Conservation (phyloP, 2,113 vertebrate species). For the Amphiprion percula region DNA sequence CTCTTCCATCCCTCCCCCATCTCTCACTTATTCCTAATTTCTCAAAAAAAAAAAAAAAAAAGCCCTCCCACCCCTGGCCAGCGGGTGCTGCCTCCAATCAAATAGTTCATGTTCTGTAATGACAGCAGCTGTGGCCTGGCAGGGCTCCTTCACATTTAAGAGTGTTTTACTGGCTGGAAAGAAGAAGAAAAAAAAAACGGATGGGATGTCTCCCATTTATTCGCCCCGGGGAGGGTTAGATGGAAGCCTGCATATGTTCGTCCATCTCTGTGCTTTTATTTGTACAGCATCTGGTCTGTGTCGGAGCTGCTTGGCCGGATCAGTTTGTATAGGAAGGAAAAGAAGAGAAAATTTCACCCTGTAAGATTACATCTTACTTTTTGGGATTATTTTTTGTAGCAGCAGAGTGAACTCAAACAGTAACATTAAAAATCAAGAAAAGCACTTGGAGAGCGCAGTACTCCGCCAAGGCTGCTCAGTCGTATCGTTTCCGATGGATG, state of each 20-base stretch:
- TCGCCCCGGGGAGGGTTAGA: slow-evolving; percentile 33
- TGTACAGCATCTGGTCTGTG: slow-evolving; percentile 55
- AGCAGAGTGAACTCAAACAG: no score
- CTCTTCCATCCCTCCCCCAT: background rate
- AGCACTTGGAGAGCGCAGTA: no score
- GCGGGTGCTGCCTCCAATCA: slow-evolving; percentile 54
- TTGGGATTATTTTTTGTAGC: no score
- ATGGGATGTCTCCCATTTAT: slow-evolving; percentile 43
- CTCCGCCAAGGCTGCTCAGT: no score
- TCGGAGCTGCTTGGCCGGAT: slow-evolving; percentile 19
- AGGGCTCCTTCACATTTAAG: slow-evolving; percentile 40
- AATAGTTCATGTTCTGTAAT: slow-evolving; percentile 64
- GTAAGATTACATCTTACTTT: no score
- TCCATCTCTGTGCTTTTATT: slow-evolving; percentile 47
- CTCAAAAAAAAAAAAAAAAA: slow-evolving; percentile 20
- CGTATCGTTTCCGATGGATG: no score
- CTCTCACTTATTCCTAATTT: slow-evolving; percentile 30
- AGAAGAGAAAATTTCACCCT: background rate
- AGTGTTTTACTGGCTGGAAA: slow-evolving; percentile 53
- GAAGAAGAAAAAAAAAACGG: slow-evolving; percentile 14
- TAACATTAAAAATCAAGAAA: no score
- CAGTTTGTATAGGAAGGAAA: background rate
- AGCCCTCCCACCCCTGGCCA: background rate
- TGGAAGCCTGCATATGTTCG: slow-evolving; percentile 48
- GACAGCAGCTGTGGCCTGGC: slow-evolving; percentile 62